A percentile compares a stretch with the other conserved stretches of the same genome.
These are phyloP conservation scores for Pomatostomus ruficeps DNA, from an alignment of 2,113 vertebrate genomes.

Conservation along the genomic window DNA sequence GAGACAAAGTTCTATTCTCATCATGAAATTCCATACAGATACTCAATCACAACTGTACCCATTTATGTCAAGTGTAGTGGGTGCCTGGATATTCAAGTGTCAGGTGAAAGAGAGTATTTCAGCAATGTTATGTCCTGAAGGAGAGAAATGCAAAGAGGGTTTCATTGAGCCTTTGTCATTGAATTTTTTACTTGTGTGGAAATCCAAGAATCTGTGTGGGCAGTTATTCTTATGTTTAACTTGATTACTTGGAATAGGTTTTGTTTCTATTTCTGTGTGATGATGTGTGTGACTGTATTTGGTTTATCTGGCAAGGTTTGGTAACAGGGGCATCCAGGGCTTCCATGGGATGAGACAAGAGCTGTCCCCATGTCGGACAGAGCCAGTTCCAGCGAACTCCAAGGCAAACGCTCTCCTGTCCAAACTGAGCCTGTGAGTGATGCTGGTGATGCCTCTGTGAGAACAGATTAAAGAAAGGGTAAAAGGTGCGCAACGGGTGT, in stretches of 20 bases:
- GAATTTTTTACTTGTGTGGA: background rate
- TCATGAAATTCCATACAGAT: background rate
- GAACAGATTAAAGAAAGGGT: background rate
- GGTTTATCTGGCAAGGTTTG: background rate
- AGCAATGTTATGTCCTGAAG: background rate
- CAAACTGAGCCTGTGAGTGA: background rate
- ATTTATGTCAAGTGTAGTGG: background rate
- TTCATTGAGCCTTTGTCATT: background rate
- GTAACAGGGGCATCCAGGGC: accelerated
- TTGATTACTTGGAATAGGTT: background rate
- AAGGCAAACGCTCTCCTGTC: accelerated
- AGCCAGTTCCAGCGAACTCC: background rate
- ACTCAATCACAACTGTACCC: background rate
- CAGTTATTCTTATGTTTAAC: background rate
- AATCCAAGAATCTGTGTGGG: background rate
- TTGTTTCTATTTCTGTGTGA: background rate
- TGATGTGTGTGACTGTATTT: background rate
- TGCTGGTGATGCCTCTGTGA: background rate
- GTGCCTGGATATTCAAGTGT: background rate
- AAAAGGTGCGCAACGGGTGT: background rate
- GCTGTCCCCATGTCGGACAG: accelerated
- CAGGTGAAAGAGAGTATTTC: background rate
- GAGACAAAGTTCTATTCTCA: background rate
- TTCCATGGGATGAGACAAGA: background rate
- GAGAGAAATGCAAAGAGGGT: background rate